phyloP scores from a whole-genome alignment of 2,113 vertebrate genomes.

The Nematolebias whitei region DNA sequence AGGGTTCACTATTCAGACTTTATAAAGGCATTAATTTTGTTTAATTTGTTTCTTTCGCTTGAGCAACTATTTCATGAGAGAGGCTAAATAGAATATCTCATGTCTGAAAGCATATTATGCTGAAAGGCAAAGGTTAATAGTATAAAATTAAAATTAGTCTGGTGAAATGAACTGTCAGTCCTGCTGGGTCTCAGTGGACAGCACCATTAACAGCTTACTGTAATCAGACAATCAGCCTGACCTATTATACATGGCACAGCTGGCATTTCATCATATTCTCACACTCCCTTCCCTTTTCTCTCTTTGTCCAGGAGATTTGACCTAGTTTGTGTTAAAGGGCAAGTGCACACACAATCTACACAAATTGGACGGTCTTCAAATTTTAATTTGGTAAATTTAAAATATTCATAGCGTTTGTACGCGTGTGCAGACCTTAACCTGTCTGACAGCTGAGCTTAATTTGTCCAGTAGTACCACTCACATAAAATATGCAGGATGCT shows the following conservation, averaged over 20 bases:
- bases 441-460: not conserved
- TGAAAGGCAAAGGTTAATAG: constrained; percentile 14
- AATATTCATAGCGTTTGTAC: not conserved
- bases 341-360: constrained; percentile 19
- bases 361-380: constrained; percentile 25
- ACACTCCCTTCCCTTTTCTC: not conserved
- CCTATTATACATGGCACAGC: not conserved
- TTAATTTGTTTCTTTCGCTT: not conserved
- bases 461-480: not conserved
- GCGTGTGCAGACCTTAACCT: not conserved
- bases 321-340: constrained; percentile 13
- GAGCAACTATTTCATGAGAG: not conserved
- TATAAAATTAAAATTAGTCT: constrained; percentile 25
- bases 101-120: not conserved
- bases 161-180: constrained; percentile 44
- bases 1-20: not conserved
- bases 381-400: constrained; percentile 30
- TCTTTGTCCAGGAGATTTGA: not conserved
- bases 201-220: not conserved
- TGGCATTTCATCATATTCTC: not conserved
- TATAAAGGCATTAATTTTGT: not conserved
- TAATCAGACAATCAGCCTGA: not conserved
- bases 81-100: not conserved
- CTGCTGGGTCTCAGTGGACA: constrained; percentile 22
- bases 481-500: too few relatives aligned